phyloP scores from a whole-genome alignment of 2,113 vertebrate genomes.

The Clarias macrocephalus region DNA sequence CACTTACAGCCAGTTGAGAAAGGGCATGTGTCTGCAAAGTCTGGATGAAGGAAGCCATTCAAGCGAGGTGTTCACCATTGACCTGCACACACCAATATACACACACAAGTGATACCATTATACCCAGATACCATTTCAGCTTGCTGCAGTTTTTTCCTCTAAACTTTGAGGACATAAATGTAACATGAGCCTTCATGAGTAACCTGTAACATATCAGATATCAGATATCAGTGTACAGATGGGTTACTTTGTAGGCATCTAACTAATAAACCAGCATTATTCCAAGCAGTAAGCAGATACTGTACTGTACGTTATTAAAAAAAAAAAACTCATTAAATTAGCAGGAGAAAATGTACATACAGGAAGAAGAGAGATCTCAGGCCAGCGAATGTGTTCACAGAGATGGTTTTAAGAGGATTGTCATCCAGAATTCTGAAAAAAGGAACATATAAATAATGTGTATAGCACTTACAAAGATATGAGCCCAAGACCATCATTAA shows the following conservation, averaged over 20 bases:
- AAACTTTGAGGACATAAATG: background rate
- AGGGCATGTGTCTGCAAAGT: constrained; percentile 76
- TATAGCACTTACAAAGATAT: background rate
- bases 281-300: background rate
- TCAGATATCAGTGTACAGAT: background rate
- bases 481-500: background rate
- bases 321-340: background rate
- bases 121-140: constrained; percentile 5
- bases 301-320: no score
- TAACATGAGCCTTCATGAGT: background rate
- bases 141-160: background rate
- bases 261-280: background rate
- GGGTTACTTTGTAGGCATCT: background rate
- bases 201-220: background rate
- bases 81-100: constrained; percentile 62
- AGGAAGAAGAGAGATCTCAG: constrained; percentile 73
- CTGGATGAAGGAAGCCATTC: constrained; percentile 71
- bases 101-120: background rate
- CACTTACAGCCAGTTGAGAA: constrained; percentile 79
- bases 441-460: background rate
- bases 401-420: constrained; percentile 74
- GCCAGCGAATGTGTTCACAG: constrained; percentile 73
- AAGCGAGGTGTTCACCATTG: constrained; percentile 76
- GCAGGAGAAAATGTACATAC: constrained; percentile 59
- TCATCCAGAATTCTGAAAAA: constrained; percentile 76